Evolutionary conservation across 2,113 vertebrate species (phyloP), one percentile per base, ranked within the genome.

Genomic region (Rana temporaria): DNA sequence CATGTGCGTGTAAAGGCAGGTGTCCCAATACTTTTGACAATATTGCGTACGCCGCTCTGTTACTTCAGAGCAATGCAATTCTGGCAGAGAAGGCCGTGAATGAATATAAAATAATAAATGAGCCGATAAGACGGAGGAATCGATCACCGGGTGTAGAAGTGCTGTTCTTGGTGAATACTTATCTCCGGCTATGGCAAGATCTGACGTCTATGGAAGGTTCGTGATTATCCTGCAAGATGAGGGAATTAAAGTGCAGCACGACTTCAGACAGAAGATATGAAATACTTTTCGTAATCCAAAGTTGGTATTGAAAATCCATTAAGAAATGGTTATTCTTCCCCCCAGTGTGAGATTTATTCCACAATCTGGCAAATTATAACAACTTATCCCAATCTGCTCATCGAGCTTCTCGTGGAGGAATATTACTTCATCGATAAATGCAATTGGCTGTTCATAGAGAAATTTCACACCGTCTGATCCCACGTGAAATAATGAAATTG

Each of bases 361-460:
- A 42, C 48, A 64, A 77, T 64, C 64, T 64, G 59, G 60, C 48
- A 77, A 77, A 77, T 77, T 63, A 77, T 53, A 77, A 65, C 24
- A 20, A 17, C 60, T 63, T 24, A 20, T 24, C 38, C 74, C 38
- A 52, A 64, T 77, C 19, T 64, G 34, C 74, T 77, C 30, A 9
- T 56, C 22, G 59, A 53, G 62, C 59, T 22, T 64, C n/a, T 60
- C 20, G 24, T 30, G 34, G 5, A 14, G 60, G 74, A 64, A 64
- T 64, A 77, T 64, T 64, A 64, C 74, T 77, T 77, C 64, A 64
- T 77, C 74, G 17, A 77, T 77, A 64, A 77, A 77, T 64, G 74
- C 60, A 77, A 64, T 77, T 60, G 64, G 74, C 60, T 26, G 63
- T 38, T 53, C 48, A 4, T n/a, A 17, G 59, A 6, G 22, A 30